Conservation (phyloP, 2,888 invertebrate species). For the Sycophila texana region DNA sequence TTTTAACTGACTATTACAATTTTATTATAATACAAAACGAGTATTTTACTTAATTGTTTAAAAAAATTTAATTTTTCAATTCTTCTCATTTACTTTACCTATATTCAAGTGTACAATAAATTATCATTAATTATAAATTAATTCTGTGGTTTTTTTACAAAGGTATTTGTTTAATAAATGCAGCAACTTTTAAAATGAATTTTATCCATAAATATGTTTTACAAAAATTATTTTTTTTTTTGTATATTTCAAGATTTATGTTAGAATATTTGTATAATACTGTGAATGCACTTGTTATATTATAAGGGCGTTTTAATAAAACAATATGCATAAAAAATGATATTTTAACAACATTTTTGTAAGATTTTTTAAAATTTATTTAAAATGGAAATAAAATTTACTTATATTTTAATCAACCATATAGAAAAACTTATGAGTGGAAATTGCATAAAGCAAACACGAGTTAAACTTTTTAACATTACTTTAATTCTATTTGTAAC, state of each 20-base stretch:
- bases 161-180: conserved; percentile 57
- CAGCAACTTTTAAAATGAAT: conserved; percentile 56
- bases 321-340: conserved; percentile 10
- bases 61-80: conserved; percentile 32
- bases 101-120: conserved; percentile 52
- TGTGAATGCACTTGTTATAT: conserved; percentile 58
- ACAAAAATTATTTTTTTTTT: conserved; percentile 51
- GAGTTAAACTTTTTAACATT: background rate
- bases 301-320: background rate
- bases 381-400: conserved; percentile 7
- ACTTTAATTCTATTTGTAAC: too few species aligned
- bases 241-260: conserved; percentile 57
- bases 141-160: conserved; percentile 38
- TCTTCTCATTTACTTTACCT: conserved; percentile 39
- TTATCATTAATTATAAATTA: conserved; percentile 22
- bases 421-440: too few species aligned
- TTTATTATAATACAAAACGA: conserved; percentile 18
- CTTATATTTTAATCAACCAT: background rate
- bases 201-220: conserved; percentile 59
- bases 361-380: conserved; percentile 4
- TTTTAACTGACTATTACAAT: background rate
- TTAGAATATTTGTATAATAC: conserved; percentile 60
- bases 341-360: too few species aligned
- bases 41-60: conserved; percentile 3
- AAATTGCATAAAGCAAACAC: too few species aligned